Evolutionary conservation across 2,888 invertebrate genomes (phyloP), one percentile per base, ranked within the genome.

Genomic region (Cantharis lateralis): DNA sequence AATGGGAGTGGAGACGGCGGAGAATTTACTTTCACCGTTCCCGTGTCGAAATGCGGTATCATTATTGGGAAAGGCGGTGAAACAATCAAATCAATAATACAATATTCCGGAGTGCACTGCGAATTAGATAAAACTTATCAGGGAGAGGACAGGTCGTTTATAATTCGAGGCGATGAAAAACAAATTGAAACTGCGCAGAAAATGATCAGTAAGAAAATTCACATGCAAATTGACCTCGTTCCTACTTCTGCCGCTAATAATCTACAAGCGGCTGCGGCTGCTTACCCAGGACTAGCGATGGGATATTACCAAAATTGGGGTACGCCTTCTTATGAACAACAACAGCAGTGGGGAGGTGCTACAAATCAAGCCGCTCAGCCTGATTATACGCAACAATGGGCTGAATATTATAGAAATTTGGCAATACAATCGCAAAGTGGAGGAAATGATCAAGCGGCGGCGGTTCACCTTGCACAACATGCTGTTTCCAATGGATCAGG

Each of bases 11-110:
- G 89, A 72, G 24, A 24, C 24, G 24, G 9, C 7, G 9, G 9
- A 9, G 94, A 97, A 86, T 95, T 96, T 80, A 94, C 95, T 10
- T 97, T 97, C 89, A 93, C 94, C 76, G 97, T 99, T 68, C 98
- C 98, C 72, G 95, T 96, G 71, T 94, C 95, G 79, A 98, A 99
- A 88, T 98, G 98, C 87, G 99, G 99, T 62, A 95, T 98, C 82
- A 96, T 98, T 78, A 98, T 98, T 86, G 98, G 98, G 76, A 94
- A 96, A 91, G 97, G 98, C 80, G 99, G 99, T 11, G 99, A 99
- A 89, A 98, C 98, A 0, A 99, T 99, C 83, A 96, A 98, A 88
- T 95, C 96, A 86, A 98, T 99, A 75, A 98, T 98, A 89, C 95
- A 96, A 80, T 95, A 96, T 85, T 96, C 97, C 0, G 98, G 98